Conservation (phyloP, 1,140 invertebrate genomes). For the Cydia pomonella region DNA sequence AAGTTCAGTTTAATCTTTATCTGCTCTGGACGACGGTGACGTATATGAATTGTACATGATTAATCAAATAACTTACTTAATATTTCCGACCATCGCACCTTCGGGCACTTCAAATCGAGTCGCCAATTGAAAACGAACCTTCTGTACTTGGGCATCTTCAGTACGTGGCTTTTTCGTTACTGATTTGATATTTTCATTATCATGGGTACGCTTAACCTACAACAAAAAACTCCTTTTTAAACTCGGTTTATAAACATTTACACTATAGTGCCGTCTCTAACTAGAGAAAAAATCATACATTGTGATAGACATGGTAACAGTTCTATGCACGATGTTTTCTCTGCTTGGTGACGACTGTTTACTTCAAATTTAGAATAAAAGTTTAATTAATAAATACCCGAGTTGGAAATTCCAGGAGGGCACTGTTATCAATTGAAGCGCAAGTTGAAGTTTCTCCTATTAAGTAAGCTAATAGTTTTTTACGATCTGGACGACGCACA, state of each 20-base stretch:
- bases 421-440: constrained; percentile 97
- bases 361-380: too few species aligned
- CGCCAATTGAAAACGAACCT: constrained; percentile 95
- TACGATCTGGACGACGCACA: constrained; percentile 94
- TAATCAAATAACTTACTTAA: constrained; percentile 82
- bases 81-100: constrained; percentile 95
- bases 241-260: not conserved
- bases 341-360: too few species aligned
- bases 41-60: constrained; percentile 7
- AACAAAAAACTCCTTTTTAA: constrained; percentile 33
- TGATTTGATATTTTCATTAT: constrained; percentile 88
- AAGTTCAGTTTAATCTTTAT: too few species aligned
- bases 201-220: constrained; percentile 89
- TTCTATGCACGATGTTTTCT: too few species aligned
- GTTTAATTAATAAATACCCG: constrained; percentile 81
- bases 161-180: constrained; percentile 94
- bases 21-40: too few species aligned
- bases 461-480: constrained; percentile 96
- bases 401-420: constrained; percentile 96
- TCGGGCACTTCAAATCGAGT: constrained; percentile 96
- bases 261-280: not conserved
- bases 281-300: too few species aligned
- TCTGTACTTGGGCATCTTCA: constrained; percentile 95
- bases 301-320: too few species aligned
- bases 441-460: constrained; percentile 97